A percentile compares a stretch with the other conserved stretches of the same genome.
Conservation (phyloP, 1,140 invertebrate genomes). For the Amphibalanus amphitrite region DNA sequence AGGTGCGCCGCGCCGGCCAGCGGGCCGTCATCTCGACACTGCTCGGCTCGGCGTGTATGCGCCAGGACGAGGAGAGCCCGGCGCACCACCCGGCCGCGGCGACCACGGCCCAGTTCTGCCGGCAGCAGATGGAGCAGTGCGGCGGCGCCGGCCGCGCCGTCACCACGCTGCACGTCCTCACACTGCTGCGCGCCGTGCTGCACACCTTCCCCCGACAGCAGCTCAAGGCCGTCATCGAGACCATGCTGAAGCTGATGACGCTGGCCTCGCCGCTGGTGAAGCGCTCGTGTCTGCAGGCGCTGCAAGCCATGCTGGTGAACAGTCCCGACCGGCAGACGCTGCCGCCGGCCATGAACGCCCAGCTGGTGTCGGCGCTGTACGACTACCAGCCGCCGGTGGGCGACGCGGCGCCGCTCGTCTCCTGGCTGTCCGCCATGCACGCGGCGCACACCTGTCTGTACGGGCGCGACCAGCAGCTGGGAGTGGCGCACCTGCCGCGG, state of each 20-base stretch:
- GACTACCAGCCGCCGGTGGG: constrained; percentile 53
- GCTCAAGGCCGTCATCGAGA: constrained; percentile 56
- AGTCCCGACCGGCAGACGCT: constrained; percentile 22
- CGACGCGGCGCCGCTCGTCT: constrained; percentile 45
- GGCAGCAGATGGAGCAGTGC: constrained; percentile 41
- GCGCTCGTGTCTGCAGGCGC: constrained; percentile 23
- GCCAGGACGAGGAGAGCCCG: constrained; percentile 23
- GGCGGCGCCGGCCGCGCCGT: constrained; percentile 35
- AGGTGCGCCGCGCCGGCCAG: constrained; percentile 69
- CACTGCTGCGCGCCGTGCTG: constrained; percentile 56
- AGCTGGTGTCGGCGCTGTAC: constrained; percentile 58
- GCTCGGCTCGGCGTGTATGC: constrained; percentile 37
- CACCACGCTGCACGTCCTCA: constrained; percentile 53
- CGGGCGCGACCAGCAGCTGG: constrained; percentile 15
- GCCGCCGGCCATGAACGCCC: constrained; percentile 42
- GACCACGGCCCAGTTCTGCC: constrained; percentile 53
- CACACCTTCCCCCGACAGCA: constrained; percentile 48
- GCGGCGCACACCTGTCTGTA: background rate
- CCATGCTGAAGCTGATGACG: constrained; percentile 64
- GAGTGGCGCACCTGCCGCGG: constrained; percentile 36
- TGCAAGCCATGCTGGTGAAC: constrained; percentile 27
- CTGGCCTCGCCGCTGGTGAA: constrained; percentile 37
- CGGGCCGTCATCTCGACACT: constrained; percentile 54
- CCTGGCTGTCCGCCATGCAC: constrained; percentile 55
- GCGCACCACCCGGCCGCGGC: constrained; percentile 44